Evolutionary conservation across 92 coral and sea anemone genomes (phyloP).

Genomic region (Porites evermanni): DNA sequence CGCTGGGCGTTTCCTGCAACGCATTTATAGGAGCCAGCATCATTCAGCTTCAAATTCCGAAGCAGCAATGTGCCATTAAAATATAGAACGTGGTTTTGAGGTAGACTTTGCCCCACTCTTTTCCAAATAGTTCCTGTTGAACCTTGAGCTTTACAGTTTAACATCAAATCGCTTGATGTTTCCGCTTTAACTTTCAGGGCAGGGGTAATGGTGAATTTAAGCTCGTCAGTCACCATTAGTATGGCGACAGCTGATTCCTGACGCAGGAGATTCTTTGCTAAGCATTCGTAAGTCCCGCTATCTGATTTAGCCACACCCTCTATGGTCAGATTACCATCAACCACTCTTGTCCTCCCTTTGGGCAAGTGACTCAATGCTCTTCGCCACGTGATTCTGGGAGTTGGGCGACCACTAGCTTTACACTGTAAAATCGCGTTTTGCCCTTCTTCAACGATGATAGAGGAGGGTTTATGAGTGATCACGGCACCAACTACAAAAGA

Average conservation of each 20-base stretch:
- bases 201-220: slow-evolving; percentile 27
- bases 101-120: slow-evolving; percentile 10
- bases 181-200: neutral
- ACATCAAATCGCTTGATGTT: neutral
- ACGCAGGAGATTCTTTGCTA: slow-evolving; percentile 18
- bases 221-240: slow-evolving; percentile 18
- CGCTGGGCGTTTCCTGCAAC: slow-evolving; percentile 44
- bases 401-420: slow-evolving; percentile 54
- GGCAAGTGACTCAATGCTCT: slow-evolving; percentile 38
- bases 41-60: neutral
- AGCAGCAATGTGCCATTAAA: slow-evolving; percentile 58
- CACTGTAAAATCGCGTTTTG: slow-evolving; percentile 44
- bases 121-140: slow-evolving; percentile 25
- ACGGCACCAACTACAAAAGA: slow-evolving; percentile 30
- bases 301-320: slow-evolving; percentile 3
- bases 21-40: slow-evolving; percentile 56
- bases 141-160: slow-evolving; percentile 45
- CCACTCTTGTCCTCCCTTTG: neutral
- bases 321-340: slow-evolving; percentile 20
- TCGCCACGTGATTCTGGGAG: slow-evolving; percentile 47
- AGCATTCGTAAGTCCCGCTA: slow-evolving; percentile 38
- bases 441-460: slow-evolving; percentile 49
- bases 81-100: slow-evolving; percentile 19
- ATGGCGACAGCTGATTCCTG: slow-evolving; percentile 27
- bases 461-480: slow-evolving; percentile 26